phyloP scores from a whole-genome alignment of 2,113 vertebrate species.

The Nothocercus julius region DNA sequence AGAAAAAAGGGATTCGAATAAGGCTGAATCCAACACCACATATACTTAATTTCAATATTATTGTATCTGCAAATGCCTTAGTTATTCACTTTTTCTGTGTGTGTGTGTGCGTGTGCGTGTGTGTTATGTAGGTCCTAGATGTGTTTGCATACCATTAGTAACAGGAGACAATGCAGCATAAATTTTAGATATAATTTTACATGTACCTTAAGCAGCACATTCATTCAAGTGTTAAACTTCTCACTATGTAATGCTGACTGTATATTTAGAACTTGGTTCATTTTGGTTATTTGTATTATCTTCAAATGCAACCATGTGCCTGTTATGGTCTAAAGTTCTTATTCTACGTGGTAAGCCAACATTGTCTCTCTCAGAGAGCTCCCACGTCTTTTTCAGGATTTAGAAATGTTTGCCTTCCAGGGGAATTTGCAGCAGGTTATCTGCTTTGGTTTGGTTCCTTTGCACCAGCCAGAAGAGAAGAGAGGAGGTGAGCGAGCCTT shows the following conservation, averaged over 20 bases:
- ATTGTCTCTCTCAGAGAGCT: not conserved
- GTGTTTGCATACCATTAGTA: not conserved
- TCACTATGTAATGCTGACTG: not conserved
- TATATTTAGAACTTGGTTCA: not conserved
- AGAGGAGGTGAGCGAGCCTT: not conserved
- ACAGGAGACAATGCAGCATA: not conserved
- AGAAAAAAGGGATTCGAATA: too few species aligned
- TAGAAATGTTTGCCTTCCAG: slow-evolving; percentile 20
- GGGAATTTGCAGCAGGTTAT: not conserved
- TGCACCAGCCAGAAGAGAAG: not conserved
- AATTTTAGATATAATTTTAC: not conserved
- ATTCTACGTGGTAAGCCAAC: not conserved
- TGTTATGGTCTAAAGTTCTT: not conserved
- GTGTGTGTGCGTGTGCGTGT: not conserved
- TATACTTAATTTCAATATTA: not conserved
- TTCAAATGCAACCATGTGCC: not conserved
- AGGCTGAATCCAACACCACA: too few species aligned
- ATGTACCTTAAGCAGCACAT: not conserved
- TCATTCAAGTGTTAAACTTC: not conserved
- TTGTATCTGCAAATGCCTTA: not conserved
- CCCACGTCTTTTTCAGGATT: not conserved
- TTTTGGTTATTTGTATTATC: not conserved
- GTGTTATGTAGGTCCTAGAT: not conserved
- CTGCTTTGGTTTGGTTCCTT: not conserved
- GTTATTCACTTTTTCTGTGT: not conserved